phyloP scores from a whole-genome alignment of 2,888 invertebrate genomes.

The Charanyca ferruginea region DNA sequence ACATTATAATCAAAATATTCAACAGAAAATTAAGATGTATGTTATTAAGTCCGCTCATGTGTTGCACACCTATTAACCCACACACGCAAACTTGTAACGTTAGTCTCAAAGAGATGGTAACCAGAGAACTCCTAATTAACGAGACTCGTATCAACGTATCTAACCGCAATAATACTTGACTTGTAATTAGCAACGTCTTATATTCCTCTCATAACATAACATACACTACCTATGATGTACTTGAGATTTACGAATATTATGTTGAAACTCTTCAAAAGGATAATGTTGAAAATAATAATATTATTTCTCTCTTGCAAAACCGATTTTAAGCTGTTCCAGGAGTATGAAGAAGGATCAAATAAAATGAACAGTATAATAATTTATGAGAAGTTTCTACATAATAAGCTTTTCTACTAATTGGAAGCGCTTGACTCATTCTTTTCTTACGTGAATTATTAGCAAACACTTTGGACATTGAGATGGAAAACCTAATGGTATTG shows the following conservation, averaged over 20 bases:
- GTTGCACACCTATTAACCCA: slow-evolving; percentile 25
- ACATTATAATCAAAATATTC: slow-evolving; percentile 8
- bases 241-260: slow-evolving; percentile 26
- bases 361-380: slow-evolving; percentile 2
- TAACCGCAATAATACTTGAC: slow-evolving; percentile 60
- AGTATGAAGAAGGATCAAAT: slow-evolving; percentile 15
- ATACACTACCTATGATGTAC: slow-evolving; percentile 16
- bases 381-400: not conserved
- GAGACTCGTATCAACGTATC: slow-evolving; percentile 56
- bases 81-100: slow-evolving; percentile 28
- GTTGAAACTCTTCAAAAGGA: slow-evolving; percentile 19
- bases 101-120: slow-evolving; percentile 59
- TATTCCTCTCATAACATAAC: slow-evolving; percentile 40
- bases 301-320: slow-evolving; percentile 7
- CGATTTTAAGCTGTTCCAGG: slow-evolving; percentile 27
- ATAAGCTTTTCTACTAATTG: not conserved
- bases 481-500: not conserved
- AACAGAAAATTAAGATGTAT: slow-evolving; percentile 20
- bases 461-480: not conserved
- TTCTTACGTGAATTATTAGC: not conserved
- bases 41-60: slow-evolving; percentile 34
- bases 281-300: slow-evolving; percentile 21
- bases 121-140: slow-evolving; percentile 58
- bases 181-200: slow-evolving; percentile 60
- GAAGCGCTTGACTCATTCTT: no score